A percentile compares a stretch with the other conserved stretches of the same genome.
Conservation (phyloP, 1,140 invertebrate species). For the Zaprionus ornatus region DNA sequence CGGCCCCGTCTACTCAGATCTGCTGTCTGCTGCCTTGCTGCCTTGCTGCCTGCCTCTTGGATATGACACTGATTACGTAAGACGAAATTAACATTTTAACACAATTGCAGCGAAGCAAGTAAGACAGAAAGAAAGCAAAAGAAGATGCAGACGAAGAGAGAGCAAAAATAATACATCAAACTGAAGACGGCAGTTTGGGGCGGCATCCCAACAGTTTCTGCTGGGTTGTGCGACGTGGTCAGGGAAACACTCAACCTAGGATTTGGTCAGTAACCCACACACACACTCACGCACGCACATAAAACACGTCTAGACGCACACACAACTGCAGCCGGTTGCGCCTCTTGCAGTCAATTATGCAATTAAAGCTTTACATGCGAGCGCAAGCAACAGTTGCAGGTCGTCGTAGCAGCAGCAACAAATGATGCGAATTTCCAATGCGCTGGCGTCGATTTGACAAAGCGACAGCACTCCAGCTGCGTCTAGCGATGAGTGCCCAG, state of each 20-base stretch:
- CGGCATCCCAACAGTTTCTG: constrained; percentile 57
- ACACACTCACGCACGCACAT: neutral
- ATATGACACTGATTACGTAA: constrained; percentile 82
- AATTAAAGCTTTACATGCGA: constrained; percentile 69
- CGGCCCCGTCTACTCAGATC: neutral
- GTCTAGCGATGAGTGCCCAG: neutral
- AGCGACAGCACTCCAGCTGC: constrained; percentile 31
- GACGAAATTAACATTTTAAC: constrained; percentile 80
- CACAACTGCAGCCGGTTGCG: constrained; percentile 45
- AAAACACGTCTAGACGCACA: constrained; percentile 21
- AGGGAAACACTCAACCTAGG: constrained; percentile 16
- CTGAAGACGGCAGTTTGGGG: constrained; percentile 44
- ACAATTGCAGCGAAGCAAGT: constrained; percentile 60
- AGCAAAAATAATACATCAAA: constrained; percentile 45
- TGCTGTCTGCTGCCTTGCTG: constrained; percentile 13
- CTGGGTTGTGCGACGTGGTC: constrained; percentile 53
- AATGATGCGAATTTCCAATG: constrained; percentile 73
- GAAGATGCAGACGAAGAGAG: constrained; percentile 12
- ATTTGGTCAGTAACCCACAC: constrained; percentile 4
- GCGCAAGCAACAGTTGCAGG: constrained; percentile 64
- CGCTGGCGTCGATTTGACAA: constrained; percentile 60
- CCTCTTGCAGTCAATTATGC: constrained; percentile 78
- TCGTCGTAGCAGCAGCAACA: constrained; percentile 46
- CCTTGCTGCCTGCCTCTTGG: constrained; percentile 45
- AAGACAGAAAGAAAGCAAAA: constrained; percentile 20